phyloP scores from a whole-genome alignment of 2,797 vertebrate genomes.

The Hozukius guyotensis region DNA sequence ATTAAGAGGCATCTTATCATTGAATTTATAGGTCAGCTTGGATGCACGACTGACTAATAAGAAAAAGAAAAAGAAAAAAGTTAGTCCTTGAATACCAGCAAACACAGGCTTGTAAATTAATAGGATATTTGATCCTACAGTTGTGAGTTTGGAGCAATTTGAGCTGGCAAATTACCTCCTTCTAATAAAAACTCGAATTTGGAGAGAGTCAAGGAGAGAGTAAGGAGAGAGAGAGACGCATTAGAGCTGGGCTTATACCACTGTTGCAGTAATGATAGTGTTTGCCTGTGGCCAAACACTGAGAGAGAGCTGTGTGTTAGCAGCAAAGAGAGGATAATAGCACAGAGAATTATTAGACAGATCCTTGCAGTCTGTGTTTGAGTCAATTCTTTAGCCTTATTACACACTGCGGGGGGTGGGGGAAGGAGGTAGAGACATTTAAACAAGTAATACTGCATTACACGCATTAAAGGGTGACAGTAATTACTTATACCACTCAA shows the following conservation, averaged over 20 bases:
- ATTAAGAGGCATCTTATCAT: background rate
- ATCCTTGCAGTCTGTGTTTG: constrained; percentile 66
- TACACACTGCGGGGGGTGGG: constrained; percentile 61
- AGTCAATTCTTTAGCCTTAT: constrained; percentile 78
- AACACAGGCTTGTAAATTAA: constrained; percentile 26
- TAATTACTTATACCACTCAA: constrained; percentile 73
- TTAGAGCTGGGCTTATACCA: constrained; percentile 46
- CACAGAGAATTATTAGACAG: constrained; percentile 73
- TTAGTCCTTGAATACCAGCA: constrained; percentile 26
- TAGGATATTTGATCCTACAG: constrained; percentile 40
- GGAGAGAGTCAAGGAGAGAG: constrained; percentile 57
- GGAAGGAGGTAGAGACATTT: constrained; percentile 42
- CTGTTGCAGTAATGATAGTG: constrained; percentile 71
- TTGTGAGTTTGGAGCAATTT: constrained; percentile 54
- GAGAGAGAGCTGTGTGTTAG: constrained; percentile 57
- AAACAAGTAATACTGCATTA: constrained; percentile 74
- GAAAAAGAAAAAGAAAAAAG: background rate
- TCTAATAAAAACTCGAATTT: constrained; percentile 63
- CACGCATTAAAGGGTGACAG: constrained; percentile 66
- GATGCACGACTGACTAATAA: background rate
- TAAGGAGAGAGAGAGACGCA: constrained; percentile 15
- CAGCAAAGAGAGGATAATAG: constrained; percentile 72
- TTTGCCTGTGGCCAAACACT: constrained; percentile 72
- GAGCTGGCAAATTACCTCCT: constrained; percentile 51
- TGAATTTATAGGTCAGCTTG: background rate